A percentile compares a stretch with the other conserved stretches of the same genome.
Evolutionary conservation across 2,113 vertebrate species (phyloP).

Genomic region (Polyodon spathula): DNA sequence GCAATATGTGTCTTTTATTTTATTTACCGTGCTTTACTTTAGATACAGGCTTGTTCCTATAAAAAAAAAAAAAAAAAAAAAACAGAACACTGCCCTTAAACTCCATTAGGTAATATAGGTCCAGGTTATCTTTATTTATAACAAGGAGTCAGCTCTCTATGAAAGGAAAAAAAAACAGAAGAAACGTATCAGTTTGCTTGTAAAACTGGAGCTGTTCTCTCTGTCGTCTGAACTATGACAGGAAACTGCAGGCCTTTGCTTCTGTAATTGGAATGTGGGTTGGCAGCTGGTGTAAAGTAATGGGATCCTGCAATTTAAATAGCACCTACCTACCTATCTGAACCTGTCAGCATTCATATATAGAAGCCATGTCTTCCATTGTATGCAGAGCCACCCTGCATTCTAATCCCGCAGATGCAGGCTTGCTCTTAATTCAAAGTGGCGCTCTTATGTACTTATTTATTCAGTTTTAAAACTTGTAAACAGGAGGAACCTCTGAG

Average conservation of each 20-base stretch:
- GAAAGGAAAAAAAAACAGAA: conserved; percentile 12
- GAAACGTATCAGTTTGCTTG: conserved; percentile 11
- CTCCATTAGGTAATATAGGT: no score
- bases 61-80: no score
- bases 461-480: conserved; percentile 40
- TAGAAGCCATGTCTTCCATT: conserved; percentile 24
- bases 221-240: conserved; percentile 31
- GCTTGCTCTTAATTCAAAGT: conserved; percentile 51
- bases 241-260: conserved; percentile 28
- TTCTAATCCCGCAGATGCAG: conserved; percentile 51
- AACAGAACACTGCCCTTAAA: no score
- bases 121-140: no score
- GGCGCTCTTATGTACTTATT: conserved; percentile 53
- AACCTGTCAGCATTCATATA: conserved; percentile 44
- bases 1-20: no score
- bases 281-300: conserved; percentile 52
- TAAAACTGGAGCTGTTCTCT: conserved; percentile 11
- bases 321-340: conserved; percentile 38
- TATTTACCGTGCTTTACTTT: no score
- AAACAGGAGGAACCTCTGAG: conserved; percentile 36
- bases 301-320: conserved; percentile 44
- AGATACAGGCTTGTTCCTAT: no score
- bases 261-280: conserved; percentile 54
- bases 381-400: conserved; percentile 31
- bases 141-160: no score